phyloP scores from a whole-genome alignment of 2,113 vertebrate genomes.

The Brienomyrus brachyistius region DNA sequence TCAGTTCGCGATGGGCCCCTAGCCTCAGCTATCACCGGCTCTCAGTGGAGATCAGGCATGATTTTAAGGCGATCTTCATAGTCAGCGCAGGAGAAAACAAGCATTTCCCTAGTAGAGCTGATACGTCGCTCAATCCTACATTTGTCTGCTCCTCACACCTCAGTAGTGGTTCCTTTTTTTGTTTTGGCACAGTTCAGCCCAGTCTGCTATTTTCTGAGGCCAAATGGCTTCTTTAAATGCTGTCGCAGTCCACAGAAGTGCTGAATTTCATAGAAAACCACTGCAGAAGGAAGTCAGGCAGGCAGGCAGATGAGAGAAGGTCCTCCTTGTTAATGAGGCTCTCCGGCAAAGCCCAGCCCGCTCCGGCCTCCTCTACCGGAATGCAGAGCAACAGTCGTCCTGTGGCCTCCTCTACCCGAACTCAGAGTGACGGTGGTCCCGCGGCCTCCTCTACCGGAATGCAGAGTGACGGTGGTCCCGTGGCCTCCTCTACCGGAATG shows the following conservation, averaged over 20 bases:
- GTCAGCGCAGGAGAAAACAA: background rate
- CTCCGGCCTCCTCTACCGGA: too few relatives aligned
- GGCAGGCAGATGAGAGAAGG: background rate
- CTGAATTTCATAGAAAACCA: background rate
- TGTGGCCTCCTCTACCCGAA: too few relatives aligned
- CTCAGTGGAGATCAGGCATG: background rate
- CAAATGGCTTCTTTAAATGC: background rate
- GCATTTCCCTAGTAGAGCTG: background rate
- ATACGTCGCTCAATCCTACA: background rate
- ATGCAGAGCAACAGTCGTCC: too few relatives aligned
- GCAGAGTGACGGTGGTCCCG: too few relatives aligned
- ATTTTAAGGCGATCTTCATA: background rate
- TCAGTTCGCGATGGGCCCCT: background rate
- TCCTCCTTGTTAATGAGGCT: background rate
- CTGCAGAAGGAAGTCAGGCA: background rate
- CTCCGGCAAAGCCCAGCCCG: background rate
- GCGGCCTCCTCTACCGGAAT: too few relatives aligned
- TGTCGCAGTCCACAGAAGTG: background rate
- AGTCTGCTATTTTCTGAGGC: background rate
- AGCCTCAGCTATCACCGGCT: background rate
- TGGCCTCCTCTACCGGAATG: too few relatives aligned
- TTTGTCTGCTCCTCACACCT: background rate
- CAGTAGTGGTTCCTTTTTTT: background rate
- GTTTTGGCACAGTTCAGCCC: background rate
- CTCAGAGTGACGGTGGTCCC: too few relatives aligned